Evolutionary conservation across 2,888 invertebrate genomes (phyloP).

Genomic region (Caenorhabditis imperialis): DNA sequence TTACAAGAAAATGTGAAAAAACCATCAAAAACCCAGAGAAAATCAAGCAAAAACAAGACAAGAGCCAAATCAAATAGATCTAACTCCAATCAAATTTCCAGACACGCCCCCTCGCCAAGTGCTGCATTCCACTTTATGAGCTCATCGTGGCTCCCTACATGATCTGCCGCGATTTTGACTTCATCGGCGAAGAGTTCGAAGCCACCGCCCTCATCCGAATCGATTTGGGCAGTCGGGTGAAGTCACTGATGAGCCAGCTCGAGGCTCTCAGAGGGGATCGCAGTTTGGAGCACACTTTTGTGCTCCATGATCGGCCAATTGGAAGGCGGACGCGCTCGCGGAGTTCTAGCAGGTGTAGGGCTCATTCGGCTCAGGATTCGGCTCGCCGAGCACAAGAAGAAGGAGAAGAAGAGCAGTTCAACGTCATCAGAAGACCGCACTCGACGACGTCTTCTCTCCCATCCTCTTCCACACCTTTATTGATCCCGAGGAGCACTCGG

Average conservation of each 20-base stretch:
- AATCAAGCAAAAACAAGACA: too few relatives aligned
- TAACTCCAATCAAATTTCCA: conserved; percentile 21
- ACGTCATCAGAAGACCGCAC: neutral
- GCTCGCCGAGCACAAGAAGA: neutral
- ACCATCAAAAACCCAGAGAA: too few relatives aligned
- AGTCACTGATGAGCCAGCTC: conserved; percentile 50
- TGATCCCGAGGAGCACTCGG: too few relatives aligned
- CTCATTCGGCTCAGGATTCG: conserved; percentile 13
- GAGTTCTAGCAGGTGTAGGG: conserved; percentile 54
- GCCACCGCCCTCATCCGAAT: conserved; percentile 57
- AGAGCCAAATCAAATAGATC: too few relatives aligned
- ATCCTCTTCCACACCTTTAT: too few relatives aligned
- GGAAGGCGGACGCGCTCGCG: conserved; percentile 46
- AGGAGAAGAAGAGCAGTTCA: neutral
- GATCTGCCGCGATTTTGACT: conserved; percentile 58
- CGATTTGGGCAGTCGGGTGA: conserved; percentile 55
- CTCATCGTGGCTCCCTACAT: conserved; percentile 56
- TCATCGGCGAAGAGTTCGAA: conserved; percentile 55
- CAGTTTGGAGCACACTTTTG: conserved; percentile 47
- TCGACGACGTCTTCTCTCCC: conserved; percentile 9
- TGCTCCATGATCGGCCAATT: conserved; percentile 14
- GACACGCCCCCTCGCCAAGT: conserved; percentile 58
- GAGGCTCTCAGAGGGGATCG: conserved; percentile 43
- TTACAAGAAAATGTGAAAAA: too few relatives aligned
- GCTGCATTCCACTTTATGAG: conserved; percentile 52